Evolutionary conservation across 1,140 invertebrate genomes (phyloP), one percentile per base, ranked within the genome.

Genomic region (Papilio helenus): DNA sequence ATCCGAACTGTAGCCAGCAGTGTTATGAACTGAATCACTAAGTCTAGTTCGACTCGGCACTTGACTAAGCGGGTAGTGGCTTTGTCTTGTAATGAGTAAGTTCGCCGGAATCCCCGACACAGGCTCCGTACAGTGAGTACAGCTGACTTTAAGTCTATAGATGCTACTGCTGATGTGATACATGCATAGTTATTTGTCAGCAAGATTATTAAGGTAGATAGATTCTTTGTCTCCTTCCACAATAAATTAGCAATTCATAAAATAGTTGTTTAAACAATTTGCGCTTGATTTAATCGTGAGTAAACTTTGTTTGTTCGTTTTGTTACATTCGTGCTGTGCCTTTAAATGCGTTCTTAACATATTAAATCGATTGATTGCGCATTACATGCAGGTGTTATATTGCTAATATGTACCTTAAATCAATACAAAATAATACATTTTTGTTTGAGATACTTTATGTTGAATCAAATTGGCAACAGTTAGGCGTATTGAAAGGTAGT

Each of bases 41-140:
- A 44, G 39, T 20, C n/a, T 72, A 72, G 71, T 34, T 12, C 71
- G 65, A 79, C 65, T 65, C 71, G 65, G 78, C 81, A 80, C 68
- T 82, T 82, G 79, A 79, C 73, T 79, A 78, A 80, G 61, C 74
- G 79, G 81, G 68, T 51, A 82, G 79, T 74, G 34, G 58, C 73
- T 81, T 79, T 79, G 77, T 79, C 72, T 76, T 29, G 72, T 20
- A 39, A 42, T 79, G 80, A 81, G 78, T 79, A 81, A 79, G 55
- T 68, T 49, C 58, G 78, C 79, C 55, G 81, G 79, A 71, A 77
- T 79, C 79, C 65, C 16, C 34, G 23, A 74, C 34, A 23, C 71
- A n/a, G 29, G 18, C 71, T 44, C 71, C 61, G 26, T 7, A 29
- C 26, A 58, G 46, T 55, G 81, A 71, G 68, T 73, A 71, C 78